Evolutionary conservation across 23 tunicate genomes (phyloP), one percentile per base, ranked within the genome.

Genomic region (Diplosoma virens): DNA sequence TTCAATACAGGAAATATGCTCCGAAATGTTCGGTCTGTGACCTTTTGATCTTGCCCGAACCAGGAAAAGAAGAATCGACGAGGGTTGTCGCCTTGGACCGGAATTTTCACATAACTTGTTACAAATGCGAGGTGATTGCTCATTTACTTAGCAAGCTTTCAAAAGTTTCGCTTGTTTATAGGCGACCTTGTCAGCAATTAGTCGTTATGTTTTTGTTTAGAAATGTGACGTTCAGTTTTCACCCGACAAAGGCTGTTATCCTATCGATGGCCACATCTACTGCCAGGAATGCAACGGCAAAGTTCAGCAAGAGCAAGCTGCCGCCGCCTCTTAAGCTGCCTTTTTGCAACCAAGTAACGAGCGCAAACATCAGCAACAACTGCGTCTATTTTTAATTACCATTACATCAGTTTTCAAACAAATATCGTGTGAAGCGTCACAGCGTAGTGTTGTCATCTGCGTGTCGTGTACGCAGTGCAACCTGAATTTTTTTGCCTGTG

Each of bases 121-220:
- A 89, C 76, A 76, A 71, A 68, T 95, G 99, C 93, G 93, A 89
- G 87, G 99, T 95, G 52, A 75, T n/a, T n/a, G n/a, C n/a, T n/a
- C n/a, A n/a, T n/a, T n/a, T n/a, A n/a, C n/a, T 36, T 45, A 9
- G 52, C 16, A 11, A 45, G 52, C 16, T 45, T 16, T 45, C n/a
- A n/a, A n/a, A n/a, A n/a, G n/a, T n/a, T n/a, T n/a, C n/a, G n/a
- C n/a, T n/a, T n/a, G n/a, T n/a, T n/a, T n/a, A n/a, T n/a, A n/a
- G n/a, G n/a, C n/a, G n/a, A n/a, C n/a, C n/a, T n/a, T n/a, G n/a
- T n/a, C n/a, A n/a, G 24, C 65, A 58, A n/a, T n/a, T 11, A 58
- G 7, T 11, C 65, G 35, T 17, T 6, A 28, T 32, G 35, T 35
- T 68, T 68, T n/a, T 16, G 6, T 68, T 67, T 67, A 78, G 95